Evolutionary conservation across 2,888 invertebrate genomes (phyloP), one percentile per base, ranked within the genome.

Genomic region (Cybosia mesomella): DNA sequence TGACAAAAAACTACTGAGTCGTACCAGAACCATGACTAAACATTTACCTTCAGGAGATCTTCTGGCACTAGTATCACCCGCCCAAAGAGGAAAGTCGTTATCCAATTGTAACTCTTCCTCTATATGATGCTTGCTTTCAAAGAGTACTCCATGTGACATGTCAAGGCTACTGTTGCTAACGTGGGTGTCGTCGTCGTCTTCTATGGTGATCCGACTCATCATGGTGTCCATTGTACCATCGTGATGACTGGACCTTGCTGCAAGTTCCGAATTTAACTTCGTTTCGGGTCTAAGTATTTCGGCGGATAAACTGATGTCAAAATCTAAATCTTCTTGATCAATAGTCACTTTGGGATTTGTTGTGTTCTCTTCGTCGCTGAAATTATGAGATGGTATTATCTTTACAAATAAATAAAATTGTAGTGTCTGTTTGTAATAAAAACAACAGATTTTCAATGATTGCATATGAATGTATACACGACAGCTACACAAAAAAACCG

Each of bases 331-430:
- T 86, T 98, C 98, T 89, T 98, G 97, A 77, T 97, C 97, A 63
- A 97, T 97, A 34, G 97, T 97, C 0, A 98, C 98, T 84, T 97
- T 93, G 32, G 98, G 98, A 93, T 98, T 98, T 10, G 96, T 96
- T 49, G 96, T 93, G 66, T 87, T 95, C 74, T 97, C 97, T 39
- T 96, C 96, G 70, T 97, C 97, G 84, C 97, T 97, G 80, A 24
- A 82, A 84, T 69, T 34, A 18, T 13, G 28, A n/a, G 24, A 8
- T 3, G 28, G 34, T 58, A 57, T 10, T 24, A 28, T n/a, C n/a
- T n/a, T n/a, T n/a, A n/a, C n/a, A n/a, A n/a, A n/a, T n/a, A n/a
- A n/a, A n/a, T n/a, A n/a, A n/a, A n/a, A n/a, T n/a, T n/a, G n/a
- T n/a, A n/a, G n/a, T n/a, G n/a, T n/a, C n/a, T n/a, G n/a, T n/a